Base-by-base conservation (phyloP, 2,888 invertebrate genomes). In the Steromphala cineraria region DNA sequence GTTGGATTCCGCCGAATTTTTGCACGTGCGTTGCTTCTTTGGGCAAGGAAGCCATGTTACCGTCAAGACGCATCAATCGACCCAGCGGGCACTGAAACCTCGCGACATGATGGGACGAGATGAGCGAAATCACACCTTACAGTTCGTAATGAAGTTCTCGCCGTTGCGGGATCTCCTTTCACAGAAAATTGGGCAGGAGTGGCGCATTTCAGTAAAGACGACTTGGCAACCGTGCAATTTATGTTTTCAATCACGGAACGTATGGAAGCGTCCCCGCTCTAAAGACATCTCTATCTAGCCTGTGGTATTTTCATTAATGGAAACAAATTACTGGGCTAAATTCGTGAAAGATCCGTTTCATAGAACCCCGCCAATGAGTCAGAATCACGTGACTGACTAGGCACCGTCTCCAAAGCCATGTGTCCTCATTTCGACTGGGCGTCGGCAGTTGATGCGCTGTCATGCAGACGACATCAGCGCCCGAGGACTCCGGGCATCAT, bases 201-300 rank as follows among this genome's bases (percentile, higher is more conserved):
- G 36, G 40, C 4, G 36, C 10, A 71, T 71, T 71, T 36, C 71
- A 31, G 31, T 19, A 71, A 31, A 36, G 71, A 19, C 36, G 40
- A 36, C 71, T 31, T 10, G 17, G n/a, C 19, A 24, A 40, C 71
- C 71, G 40, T 17, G 71, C 36, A 71, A 71, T 71, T 71, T 71
- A 71, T 71, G 71, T 71, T 71, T 71, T 71, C 71, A 71, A 71
- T 71, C 71, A 71, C 71, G 71, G 40, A 71, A 71, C 71, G 71
- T 36, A 71, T 71, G 36, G 71, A 31, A 71, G 31, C 31, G 31
- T 19, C 40, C 19, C 40, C 40, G 40, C 15, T 31, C 62, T 36
- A 15, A 15, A 31, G 19, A 31, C 40, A 10, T 36, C 36, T 17
- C 71, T 40, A 36, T n/a, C 71, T 71, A 71, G 71, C 71, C 71